Conservation (phyloP, 2,113 vertebrate genomes). For the Zingel zingel region DNA sequence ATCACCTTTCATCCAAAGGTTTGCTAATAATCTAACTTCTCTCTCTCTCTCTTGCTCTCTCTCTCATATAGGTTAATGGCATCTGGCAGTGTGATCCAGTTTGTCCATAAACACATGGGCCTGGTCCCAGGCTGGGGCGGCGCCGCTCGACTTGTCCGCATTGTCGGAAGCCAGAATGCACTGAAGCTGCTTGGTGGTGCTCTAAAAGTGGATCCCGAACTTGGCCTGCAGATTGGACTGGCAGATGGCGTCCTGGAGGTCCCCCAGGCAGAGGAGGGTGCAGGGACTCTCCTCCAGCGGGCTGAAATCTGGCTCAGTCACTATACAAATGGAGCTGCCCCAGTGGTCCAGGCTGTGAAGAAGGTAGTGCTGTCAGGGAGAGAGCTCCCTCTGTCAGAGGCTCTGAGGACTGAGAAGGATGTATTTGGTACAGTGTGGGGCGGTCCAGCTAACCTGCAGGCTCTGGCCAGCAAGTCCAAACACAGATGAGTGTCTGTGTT, state of each 20-base stretch:
- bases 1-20: background rate
- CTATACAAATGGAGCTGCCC: slow-evolving; percentile 84
- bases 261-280: slow-evolving; percentile 40
- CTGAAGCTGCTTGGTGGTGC: slow-evolving; percentile 88
- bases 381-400: slow-evolving; percentile 89
- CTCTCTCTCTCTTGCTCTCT: background rate
- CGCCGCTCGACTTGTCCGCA: slow-evolving; percentile 84
- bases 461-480: slow-evolving; percentile 85
- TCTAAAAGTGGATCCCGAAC: slow-evolving; percentile 79
- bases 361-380: slow-evolving; percentile 86
- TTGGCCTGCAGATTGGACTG: slow-evolving; percentile 87
- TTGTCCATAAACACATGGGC: slow-evolving; percentile 96
- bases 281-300: slow-evolving; percentile 68
- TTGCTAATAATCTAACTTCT: background rate
- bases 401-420: slow-evolving; percentile 89
- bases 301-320: slow-evolving; percentile 87
- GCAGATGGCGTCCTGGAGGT: slow-evolving; percentile 82
- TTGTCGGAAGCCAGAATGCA: slow-evolving; percentile 87
- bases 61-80: slow-evolving; percentile 89
- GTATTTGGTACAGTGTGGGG: slow-evolving; percentile 94
- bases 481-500: slow-evolving; percentile 83
- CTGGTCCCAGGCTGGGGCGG: slow-evolving; percentile 97
- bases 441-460: slow-evolving; percentile 89
- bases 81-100: slow-evolving; percentile 90
- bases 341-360: slow-evolving; percentile 90